Evolutionary conservation across 2,113 vertebrate genomes (phyloP).

Genomic region (Phoxinus phoxinus): DNA sequence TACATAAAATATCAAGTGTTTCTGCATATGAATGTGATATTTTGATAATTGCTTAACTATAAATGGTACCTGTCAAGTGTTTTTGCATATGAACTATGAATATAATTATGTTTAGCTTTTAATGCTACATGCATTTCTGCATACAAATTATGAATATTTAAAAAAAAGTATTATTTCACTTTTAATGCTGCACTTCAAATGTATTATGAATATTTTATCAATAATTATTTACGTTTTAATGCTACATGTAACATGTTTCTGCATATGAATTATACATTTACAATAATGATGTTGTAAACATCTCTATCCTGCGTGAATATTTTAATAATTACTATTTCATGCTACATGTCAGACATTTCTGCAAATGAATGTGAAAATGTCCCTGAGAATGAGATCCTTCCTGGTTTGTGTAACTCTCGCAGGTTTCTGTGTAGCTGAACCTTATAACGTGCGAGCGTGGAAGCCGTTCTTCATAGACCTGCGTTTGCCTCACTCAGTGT

Average conservation of each 20-base stretch:
- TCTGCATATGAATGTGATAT: too few species aligned
- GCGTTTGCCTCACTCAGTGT: constrained; percentile 76
- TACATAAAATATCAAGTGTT: too few species aligned
- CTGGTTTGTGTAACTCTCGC: background rate
- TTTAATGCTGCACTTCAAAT: background rate
- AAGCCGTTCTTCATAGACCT: constrained; percentile 78
- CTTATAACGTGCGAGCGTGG: constrained; percentile 68
- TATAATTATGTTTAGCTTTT: background rate
- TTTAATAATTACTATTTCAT: background rate
- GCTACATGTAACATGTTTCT: background rate
- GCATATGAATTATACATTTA: background rate
- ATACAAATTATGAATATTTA: background rate
- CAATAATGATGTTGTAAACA: too few species aligned
- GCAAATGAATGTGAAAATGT: background rate
- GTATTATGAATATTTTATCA: too few species aligned
- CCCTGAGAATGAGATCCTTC: background rate
- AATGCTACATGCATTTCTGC: background rate
- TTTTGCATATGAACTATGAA: background rate
- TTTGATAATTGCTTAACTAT: background rate
- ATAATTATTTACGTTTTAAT: too few species aligned
- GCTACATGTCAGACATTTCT: background rate
- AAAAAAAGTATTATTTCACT: background rate
- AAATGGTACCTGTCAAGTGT: background rate
- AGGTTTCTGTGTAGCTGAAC: constrained; percentile 80
- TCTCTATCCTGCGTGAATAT: background rate